Conservation (phyloP, 1,140 invertebrate genomes). For the Subanguina moxae region DNA sequence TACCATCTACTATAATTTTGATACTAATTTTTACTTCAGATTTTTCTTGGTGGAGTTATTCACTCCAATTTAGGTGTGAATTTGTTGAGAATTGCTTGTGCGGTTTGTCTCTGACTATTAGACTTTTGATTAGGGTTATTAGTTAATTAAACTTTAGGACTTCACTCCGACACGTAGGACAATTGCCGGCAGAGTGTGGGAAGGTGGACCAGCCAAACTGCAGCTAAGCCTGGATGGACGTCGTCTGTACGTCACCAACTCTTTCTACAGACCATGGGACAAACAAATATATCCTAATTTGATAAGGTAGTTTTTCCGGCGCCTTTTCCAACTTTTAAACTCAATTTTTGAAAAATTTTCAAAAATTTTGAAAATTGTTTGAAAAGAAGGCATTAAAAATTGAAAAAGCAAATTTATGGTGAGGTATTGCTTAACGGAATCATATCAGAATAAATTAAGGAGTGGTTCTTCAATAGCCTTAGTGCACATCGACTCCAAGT, state of each 20-base stretch:
- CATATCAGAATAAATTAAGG: constrained; percentile 11
- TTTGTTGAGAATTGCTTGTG: constrained; percentile 25
- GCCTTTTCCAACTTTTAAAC: constrained; percentile 8
- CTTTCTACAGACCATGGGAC: constrained; percentile 86
- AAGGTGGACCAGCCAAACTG: constrained; percentile 79
- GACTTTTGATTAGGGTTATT: neutral
- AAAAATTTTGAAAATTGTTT: constrained; percentile 17
- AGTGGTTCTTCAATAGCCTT: constrained; percentile 29
- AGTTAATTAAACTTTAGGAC: constrained; percentile 22
- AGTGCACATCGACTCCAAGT: constrained; percentile 26
- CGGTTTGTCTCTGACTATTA: constrained; percentile 19
- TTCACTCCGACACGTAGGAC: constrained; percentile 16
- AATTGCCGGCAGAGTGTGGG: constrained; percentile 1
- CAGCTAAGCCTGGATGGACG: constrained; percentile 90
- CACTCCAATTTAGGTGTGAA: constrained; percentile 39
- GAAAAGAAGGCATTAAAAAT: too few relatives aligned
- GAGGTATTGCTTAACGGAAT: too few relatives aligned
- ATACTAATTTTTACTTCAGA: constrained; percentile 11
- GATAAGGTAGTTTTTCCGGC: constrained; percentile 64
- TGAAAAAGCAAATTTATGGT: too few relatives aligned
- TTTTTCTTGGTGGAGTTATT: constrained; percentile 46
- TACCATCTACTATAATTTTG: too few relatives aligned
- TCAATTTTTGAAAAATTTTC: neutral
- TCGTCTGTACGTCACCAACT: constrained; percentile 82
- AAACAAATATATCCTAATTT: constrained; percentile 83